These are phyloP conservation scores for Neomonachus schauinslandi DNA, from an alignment of 2,113 vertebrate species.

Conservation along the genomic window DNA sequence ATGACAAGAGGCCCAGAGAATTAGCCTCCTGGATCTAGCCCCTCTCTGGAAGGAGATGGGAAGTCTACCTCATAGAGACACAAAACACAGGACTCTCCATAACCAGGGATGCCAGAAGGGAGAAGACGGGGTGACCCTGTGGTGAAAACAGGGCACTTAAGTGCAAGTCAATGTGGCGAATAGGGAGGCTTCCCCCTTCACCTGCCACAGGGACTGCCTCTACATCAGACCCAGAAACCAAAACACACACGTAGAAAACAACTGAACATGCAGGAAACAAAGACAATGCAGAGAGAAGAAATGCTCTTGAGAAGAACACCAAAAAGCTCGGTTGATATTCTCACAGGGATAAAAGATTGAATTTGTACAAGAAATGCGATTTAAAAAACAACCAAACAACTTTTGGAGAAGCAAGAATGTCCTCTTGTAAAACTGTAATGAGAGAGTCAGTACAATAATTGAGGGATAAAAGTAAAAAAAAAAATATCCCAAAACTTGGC, in stretches of 20 bases:
- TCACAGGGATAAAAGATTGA: background rate
- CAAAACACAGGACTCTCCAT: accelerated
- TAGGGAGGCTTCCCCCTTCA: accelerated
- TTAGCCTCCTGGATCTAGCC: accelerated
- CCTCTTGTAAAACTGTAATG: background rate
- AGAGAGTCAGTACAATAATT: background rate
- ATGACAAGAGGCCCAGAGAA: background rate
- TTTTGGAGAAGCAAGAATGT: background rate
- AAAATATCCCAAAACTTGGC: background rate
- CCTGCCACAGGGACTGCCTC: background rate
- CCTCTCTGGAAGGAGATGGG: background rate
- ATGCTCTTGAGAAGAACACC: accelerated
- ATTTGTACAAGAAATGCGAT: background rate
- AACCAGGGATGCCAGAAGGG: too few relatives aligned
- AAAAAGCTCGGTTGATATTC: background rate
- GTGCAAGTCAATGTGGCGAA: accelerated
- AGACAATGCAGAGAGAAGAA: background rate
- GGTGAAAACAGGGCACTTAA: accelerated
- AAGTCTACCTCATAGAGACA: accelerated
- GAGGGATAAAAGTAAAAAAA: background rate
- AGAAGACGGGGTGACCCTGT: accelerated
- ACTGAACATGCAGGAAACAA: accelerated
- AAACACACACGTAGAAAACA: background rate
- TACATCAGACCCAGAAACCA: too few relatives aligned
- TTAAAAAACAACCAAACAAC: too few relatives aligned